Conservation (phyloP, 2,888 invertebrate species). For the Sylvicola cinctus region DNA sequence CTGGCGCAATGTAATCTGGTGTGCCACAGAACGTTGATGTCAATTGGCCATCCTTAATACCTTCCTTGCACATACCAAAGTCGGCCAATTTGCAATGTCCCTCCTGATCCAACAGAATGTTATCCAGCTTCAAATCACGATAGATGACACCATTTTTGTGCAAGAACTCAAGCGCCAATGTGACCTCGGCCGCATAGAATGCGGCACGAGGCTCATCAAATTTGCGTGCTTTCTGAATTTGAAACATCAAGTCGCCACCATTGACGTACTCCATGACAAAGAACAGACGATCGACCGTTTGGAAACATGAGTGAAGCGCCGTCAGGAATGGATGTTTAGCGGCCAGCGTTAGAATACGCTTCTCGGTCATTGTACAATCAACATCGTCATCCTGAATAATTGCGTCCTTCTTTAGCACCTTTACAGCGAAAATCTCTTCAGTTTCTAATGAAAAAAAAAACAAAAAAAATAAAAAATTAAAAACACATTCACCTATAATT, state of each 20-base stretch:
- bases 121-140: conserved; percentile 96
- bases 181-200: conserved; percentile 96
- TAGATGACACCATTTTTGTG: conserved; percentile 95
- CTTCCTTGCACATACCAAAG: conserved; percentile 91
- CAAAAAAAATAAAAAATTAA: no score
- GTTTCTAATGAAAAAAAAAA: no score
- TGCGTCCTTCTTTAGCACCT: conserved; percentile 90
- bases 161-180: conserved; percentile 89
- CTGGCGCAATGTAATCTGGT: conserved; percentile 97
- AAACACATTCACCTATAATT: no score
- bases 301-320: conserved; percentile 92
- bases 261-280: conserved; percentile 99
- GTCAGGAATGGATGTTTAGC: conserved; percentile 96
- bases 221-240: conserved; percentile 94
- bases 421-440: conserved; percentile 75
- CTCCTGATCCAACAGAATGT: conserved; percentile 88
- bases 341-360: conserved; percentile 88
- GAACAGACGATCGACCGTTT: conserved; percentile 87
- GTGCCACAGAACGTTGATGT: conserved; percentile 99
- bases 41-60: conserved; percentile 48
- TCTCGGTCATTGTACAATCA: conserved; percentile 98
- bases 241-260: conserved; percentile 97
- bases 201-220: conserved; percentile 89
- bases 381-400: conserved; percentile 99
- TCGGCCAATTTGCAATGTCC: conserved; percentile 89